A percentile compares a stretch with the other conserved stretches of the same genome.
phyloP scores from a whole-genome alignment of 1,140 invertebrate species.

The Drosophila sulfurigaster region DNA sequence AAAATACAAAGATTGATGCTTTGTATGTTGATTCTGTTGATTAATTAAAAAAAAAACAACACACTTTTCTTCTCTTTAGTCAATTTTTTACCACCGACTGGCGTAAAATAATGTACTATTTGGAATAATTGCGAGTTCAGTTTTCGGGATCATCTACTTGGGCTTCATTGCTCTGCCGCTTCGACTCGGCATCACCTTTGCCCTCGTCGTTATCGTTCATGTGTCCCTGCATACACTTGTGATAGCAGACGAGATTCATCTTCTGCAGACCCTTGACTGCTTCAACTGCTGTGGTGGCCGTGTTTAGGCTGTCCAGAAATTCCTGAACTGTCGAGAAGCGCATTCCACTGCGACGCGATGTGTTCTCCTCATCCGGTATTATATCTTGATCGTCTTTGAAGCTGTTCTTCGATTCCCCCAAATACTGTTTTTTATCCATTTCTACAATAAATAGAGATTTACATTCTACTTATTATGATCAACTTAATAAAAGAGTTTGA shows the following conservation, averaged over 20 bases:
- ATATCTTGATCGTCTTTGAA: constrained; percentile 15
- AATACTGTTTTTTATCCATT: constrained; percentile 12
- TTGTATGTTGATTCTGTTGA: too few relatives aligned
- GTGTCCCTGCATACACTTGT: constrained; percentile 10
- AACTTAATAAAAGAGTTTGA: neutral
- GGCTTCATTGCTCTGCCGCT: neutral
- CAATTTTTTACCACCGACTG: too few relatives aligned
- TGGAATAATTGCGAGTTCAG: neutral
- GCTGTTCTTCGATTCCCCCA: neutral
- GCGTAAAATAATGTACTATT: too few relatives aligned
- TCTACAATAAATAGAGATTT: neutral
- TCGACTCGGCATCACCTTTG: constrained; percentile 5
- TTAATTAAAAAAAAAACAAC: too few relatives aligned
- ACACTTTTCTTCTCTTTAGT: too few relatives aligned
- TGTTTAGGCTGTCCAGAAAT: constrained; percentile 51
- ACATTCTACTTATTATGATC: too few relatives aligned
- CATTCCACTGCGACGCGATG: constrained; percentile 37
- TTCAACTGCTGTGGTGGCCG: constrained; percentile 30
- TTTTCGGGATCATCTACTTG: neutral
- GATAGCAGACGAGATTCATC: constrained; percentile 44
- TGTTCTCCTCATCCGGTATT: neutral
- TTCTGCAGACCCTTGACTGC: constrained; percentile 22
- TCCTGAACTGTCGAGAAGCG: constrained; percentile 35
- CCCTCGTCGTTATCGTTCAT: neutral
- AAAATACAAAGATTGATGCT: too few relatives aligned